These are phyloP conservation scores for Catocala nupta DNA, from an alignment of 2,888 invertebrate species.

Conservation along the genomic window DNA sequence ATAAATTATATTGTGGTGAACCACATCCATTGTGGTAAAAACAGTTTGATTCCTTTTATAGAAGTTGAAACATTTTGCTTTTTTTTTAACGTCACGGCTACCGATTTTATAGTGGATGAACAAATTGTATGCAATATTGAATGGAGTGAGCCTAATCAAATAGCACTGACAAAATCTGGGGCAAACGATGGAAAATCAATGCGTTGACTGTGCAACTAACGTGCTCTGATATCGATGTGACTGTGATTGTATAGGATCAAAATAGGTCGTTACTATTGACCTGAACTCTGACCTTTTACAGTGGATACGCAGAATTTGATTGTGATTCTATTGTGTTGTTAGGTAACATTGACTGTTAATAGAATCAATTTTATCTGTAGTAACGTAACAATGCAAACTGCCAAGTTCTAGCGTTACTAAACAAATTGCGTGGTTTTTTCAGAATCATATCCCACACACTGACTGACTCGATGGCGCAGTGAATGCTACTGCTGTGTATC, in stretches of 20 bases:
- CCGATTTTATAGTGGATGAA: slow-evolving; percentile 16
- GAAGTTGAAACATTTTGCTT: background rate
- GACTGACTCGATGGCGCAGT: too few species aligned
- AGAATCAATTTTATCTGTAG: background rate
- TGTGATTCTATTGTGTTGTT: background rate
- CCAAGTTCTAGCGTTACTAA: too few species aligned
- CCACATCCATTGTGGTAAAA: too few species aligned
- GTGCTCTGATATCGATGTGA: slow-evolving; percentile 20
- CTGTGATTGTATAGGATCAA: slow-evolving; percentile 20
- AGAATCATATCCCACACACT: too few species aligned
- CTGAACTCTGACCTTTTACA: slow-evolving; percentile 2
- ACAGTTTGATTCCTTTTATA: too few species aligned
- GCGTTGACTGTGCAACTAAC: slow-evolving; percentile 15
- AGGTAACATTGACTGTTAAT: background rate
- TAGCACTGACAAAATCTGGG: slow-evolving; percentile 37
- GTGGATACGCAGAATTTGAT: background rate
- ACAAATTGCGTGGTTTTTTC: too few species aligned
- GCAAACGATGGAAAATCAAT: slow-evolving; percentile 44
- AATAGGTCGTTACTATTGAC: background rate
- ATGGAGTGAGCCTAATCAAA: slow-evolving; percentile 42
- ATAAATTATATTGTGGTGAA: too few species aligned
- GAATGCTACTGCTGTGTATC: too few species aligned
- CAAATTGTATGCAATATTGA: slow-evolving; percentile 22
- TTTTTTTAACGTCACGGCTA: slow-evolving; percentile 17
- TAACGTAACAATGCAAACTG: too few species aligned